phyloP scores from a whole-genome alignment of 2,113 vertebrate species.

The Gymnobelideus leadbeateri region DNA sequence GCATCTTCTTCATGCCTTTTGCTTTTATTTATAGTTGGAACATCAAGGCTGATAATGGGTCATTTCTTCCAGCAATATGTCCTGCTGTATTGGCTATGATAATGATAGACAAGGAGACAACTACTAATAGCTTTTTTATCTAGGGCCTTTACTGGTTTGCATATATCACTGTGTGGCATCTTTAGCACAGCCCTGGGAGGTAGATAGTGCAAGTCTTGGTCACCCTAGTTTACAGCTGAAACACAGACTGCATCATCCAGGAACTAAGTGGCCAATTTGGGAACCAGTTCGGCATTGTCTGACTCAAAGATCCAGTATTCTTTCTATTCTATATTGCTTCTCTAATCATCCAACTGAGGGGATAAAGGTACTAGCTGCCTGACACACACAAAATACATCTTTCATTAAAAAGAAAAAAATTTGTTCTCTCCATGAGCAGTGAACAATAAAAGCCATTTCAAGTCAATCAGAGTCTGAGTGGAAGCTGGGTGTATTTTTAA shows the following conservation, averaged over 20 bases:
- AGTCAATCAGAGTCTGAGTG: neutral
- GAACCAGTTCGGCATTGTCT: neutral
- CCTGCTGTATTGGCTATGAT: neutral
- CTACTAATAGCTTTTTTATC: neutral
- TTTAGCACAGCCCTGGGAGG: neutral
- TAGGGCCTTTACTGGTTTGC: neutral
- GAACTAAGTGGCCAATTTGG: neutral
- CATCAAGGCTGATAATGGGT: neutral
- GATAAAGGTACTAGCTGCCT: neutral
- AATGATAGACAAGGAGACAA: neutral
- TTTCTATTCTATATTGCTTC: neutral
- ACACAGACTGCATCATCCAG: neutral
- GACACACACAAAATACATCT: neutral
- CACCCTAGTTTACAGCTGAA: neutral
- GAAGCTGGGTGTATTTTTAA: neutral
- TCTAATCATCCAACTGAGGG: neutral
- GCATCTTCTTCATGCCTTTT: neutral
- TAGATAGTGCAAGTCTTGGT: neutral
- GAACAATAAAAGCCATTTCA: conserved; percentile 6
- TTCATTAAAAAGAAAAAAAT: conserved; percentile 3
- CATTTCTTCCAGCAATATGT: neutral
- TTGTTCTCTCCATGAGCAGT: neutral
- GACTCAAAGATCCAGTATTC: neutral
- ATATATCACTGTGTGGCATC: neutral
- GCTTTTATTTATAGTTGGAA: neutral